Evolutionary conservation across 2,113 vertebrate species (phyloP).

Genomic region (Nipponia nippon): DNA sequence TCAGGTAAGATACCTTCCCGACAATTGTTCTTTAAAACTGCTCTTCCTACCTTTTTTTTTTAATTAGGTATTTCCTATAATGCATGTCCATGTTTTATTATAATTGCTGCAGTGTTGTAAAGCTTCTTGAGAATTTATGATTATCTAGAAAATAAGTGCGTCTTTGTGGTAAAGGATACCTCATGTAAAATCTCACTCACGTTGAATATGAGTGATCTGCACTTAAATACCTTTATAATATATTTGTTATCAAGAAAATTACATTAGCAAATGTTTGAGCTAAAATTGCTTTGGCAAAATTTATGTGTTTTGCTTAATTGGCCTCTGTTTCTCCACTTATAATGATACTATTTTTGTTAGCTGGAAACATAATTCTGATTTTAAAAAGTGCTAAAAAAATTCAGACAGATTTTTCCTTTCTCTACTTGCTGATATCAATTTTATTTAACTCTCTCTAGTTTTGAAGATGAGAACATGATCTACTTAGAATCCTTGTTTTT

Average conservation of each 20-base stretch:
- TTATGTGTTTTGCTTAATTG: background rate
- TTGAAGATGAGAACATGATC: background rate
- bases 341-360: background rate
- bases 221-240: background rate
- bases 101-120: background rate
- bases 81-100: background rate
- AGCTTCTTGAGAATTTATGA: background rate
- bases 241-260: background rate
- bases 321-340: background rate
- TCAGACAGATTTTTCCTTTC: background rate
- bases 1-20: conserved; percentile 74
- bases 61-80: background rate
- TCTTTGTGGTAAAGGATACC: background rate
- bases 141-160: background rate
- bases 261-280: background rate
- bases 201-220: background rate
- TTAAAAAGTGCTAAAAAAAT: background rate
- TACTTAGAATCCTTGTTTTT: background rate
- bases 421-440: background rate
- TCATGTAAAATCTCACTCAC: background rate
- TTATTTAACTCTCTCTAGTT: background rate
- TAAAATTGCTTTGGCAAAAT: background rate
- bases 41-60: background rate
- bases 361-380: background rate
- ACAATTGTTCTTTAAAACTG: background rate